Conservation (phyloP, 2,888 invertebrate genomes). For the Orthonychiurus folsomi region DNA sequence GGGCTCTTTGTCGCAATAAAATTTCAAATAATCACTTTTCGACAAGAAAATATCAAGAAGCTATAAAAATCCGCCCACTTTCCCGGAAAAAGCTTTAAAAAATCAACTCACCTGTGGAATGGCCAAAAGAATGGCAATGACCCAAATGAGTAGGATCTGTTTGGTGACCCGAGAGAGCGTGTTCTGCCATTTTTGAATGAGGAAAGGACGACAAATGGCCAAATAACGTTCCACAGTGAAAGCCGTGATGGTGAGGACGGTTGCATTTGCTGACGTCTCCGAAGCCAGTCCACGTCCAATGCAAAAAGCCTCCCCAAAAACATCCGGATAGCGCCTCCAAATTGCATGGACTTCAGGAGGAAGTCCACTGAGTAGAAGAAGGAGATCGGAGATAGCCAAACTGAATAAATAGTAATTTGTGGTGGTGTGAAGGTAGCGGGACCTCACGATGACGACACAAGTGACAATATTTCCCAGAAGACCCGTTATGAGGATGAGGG, state of each 20-base stretch:
- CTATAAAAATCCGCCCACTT: not conserved
- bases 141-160: conserved; percentile 47
- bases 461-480: conserved; percentile 49
- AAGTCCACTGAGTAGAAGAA: conserved; percentile 66
- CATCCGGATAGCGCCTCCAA: conserved; percentile 36
- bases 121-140: conserved; percentile 44
- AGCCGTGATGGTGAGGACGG: conserved; percentile 49
- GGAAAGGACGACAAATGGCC: conserved; percentile 49
- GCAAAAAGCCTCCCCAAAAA: conserved; percentile 47
- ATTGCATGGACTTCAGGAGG: conserved; percentile 57
- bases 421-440: conserved; percentile 49
- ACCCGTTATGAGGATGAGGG: conserved; percentile 46
- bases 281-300: conserved; percentile 47
- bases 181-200: conserved; percentile 45
- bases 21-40: too few species aligned
- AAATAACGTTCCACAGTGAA: conserved; percentile 50
- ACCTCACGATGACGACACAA: conserved; percentile 48
- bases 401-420: conserved; percentile 50
- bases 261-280: conserved; percentile 51
- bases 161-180: conserved; percentile 46
- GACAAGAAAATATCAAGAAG: too few species aligned
- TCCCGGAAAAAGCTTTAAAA: not conserved
- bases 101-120: conserved; percentile 56
- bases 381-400: conserved; percentile 61
- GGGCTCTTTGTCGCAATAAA: too few species aligned